Evolutionary conservation across 2,888 invertebrate species (phyloP), one percentile per base, ranked within the genome.

Genomic region (Trilocha varians): DNA sequence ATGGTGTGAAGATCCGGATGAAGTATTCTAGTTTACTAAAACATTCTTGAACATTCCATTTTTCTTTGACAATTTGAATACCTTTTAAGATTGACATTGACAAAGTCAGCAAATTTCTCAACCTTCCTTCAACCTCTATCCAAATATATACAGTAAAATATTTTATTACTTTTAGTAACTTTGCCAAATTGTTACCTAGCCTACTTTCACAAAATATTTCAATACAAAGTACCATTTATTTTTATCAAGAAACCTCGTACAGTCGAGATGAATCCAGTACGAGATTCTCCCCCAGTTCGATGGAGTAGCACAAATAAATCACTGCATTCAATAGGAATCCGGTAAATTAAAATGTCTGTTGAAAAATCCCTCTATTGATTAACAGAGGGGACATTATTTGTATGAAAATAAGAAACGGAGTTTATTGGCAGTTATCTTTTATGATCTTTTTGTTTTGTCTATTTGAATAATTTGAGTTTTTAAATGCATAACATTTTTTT

Each of bases 321-420:
- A 55, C 53, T 49, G 44, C 43, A 57, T 61, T 51, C 52, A 56
- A 59, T 59, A 52, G 53, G 51, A 55, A 59, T 51, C 52, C 32
- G 42, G 34, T 53, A 62, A 56, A 57, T 55, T 52, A 53, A 55
- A 53, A 48, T 45, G 48, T 46, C 47, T 43, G 17, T 40, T 50
- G 48, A 42, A 47, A 50, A 46, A 34, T 44, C 49, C 47, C 46
- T 42, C 46, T 48, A 49, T 50, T 61, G 57, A 62, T 65, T 61
- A 59, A 50, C n/a, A n/a, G 48, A 45, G 50, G 34, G n/a, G 35
- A 18, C 25, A 25, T 9, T 25, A 25, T 25, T 25, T 25, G 25
- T 25, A 25, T 25, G 25, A 25, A 25, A 25, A 25, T 25, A 3
- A 25, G 25, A 25, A 6, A 25, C 25, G 4, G 25, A 25, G 11